Evolutionary conservation across 2,797 vertebrate species (phyloP).

Genomic region (Aeoliscus strigatus): DNA sequence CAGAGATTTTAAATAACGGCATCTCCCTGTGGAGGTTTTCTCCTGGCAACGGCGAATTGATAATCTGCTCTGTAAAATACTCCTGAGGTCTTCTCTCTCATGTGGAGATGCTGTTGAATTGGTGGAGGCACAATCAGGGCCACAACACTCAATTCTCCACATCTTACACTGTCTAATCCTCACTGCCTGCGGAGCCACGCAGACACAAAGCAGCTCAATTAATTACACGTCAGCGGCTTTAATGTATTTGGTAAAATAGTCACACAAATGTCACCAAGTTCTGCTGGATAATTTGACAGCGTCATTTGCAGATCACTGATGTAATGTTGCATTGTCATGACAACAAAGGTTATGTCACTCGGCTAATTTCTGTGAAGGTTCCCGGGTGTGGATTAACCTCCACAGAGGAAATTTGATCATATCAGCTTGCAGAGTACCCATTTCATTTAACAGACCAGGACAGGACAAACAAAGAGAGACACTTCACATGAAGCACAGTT

Average conservation of each 20-base stretch:
- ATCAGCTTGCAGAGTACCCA: conserved; percentile 13
- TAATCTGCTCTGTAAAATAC: conserved; percentile 55
- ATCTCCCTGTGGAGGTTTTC: conserved; percentile 46
- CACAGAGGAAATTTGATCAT: conserved; percentile 27
- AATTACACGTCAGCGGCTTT: conserved; percentile 28
- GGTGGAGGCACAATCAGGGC: too few relatives aligned
- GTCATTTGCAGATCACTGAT: conserved; percentile 2
- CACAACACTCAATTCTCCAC: conserved; percentile 24
- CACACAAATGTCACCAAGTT: neutral
- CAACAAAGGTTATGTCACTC: conserved; percentile 13
- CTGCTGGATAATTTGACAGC: conserved; percentile 6
- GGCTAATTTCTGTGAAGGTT: conserved; percentile 1
- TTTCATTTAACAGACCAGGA: conserved; percentile 25
- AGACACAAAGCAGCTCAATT: conserved; percentile 38
- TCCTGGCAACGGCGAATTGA: conserved; percentile 59
- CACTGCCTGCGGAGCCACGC: conserved; percentile 30
- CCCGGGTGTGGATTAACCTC: conserved; percentile 13
- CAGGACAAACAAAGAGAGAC: too few relatives aligned
- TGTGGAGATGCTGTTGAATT: conserved; percentile 32
- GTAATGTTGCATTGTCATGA: conserved; percentile 18
- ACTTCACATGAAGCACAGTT: conserved; percentile 9
- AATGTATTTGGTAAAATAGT: conserved; percentile 14
- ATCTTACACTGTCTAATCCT: conserved; percentile 40
- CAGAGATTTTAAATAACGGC: conserved; percentile 62
- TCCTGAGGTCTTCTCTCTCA: conserved; percentile 41